phyloP scores from a whole-genome alignment of 1,140 invertebrate genomes.

The Daktulosphaira vitifoliae region DNA sequence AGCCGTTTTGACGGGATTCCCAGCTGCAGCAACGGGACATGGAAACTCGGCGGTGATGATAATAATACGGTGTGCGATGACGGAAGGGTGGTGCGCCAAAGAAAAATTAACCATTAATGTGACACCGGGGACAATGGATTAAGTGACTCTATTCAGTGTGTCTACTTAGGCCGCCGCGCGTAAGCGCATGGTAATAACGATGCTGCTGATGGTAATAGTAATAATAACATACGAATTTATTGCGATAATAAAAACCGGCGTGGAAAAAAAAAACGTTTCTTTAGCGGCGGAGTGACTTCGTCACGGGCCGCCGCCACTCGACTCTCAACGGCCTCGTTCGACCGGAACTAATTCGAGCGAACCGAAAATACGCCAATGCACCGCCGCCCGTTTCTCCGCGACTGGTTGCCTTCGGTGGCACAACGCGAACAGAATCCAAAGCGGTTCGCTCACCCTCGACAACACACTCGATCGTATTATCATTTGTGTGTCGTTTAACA shows the following conservation, averaged over 20 bases:
- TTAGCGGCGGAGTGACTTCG: neutral
- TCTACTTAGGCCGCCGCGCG: neutral
- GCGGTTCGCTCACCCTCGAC: no score
- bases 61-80: no score
- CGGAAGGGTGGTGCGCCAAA: neutral
- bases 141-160: constrained; percentile 29
- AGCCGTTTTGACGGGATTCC: no score
- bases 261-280: neutral
- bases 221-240: constrained; percentile 16
- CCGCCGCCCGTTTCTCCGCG: no score
- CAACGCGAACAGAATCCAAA: no score
- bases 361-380: no score
- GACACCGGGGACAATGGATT: constrained; percentile 26
- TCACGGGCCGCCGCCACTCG: constrained; percentile 13
- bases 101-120: constrained; percentile 33
- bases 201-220: neutral
- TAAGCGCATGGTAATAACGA: neutral
- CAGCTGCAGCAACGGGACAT: no score
- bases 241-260: constrained; percentile 1
- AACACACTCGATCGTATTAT: no score
- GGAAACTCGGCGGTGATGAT: neutral
- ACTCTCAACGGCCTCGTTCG: constrained; percentile 14
- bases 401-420: no score
- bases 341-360: constrained; percentile 29
- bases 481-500: no score